A percentile compares a stretch with the other conserved stretches of the same genome.
phyloP scores from a whole-genome alignment of 2,797 vertebrate species.

The Aratinga solstitialis region DNA sequence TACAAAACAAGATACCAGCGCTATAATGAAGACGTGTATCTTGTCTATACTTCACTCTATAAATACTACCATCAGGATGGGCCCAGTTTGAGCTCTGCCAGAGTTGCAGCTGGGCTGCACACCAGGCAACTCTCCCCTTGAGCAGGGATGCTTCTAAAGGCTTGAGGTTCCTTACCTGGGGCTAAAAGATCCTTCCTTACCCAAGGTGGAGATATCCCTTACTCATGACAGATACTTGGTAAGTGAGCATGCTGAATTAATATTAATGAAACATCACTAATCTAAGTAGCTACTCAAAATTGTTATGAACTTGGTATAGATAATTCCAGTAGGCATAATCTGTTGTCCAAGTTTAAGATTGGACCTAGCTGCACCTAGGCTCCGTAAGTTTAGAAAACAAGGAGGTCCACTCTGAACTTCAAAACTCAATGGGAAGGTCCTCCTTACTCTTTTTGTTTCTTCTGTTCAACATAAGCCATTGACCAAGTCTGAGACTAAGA shows the following conservation, averaged over 20 bases:
- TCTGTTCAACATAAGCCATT: not conserved
- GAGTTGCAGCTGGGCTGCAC: not conserved
- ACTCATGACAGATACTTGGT: not conserved
- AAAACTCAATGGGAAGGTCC: not conserved
- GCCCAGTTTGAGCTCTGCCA: not conserved
- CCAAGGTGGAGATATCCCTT: not conserved
- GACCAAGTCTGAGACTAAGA: not conserved
- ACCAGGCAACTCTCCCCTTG: too few species aligned
- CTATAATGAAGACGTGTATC: not conserved
- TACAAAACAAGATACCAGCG: not conserved
- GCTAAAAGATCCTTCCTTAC: not conserved
- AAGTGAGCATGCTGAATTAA: not conserved
- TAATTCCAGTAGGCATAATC: not conserved
- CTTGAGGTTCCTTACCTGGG: not conserved
- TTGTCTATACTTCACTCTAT: not conserved
- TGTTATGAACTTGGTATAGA: not conserved
- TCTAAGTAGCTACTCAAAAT: not conserved
- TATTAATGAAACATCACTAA: not conserved
- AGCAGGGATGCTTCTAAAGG: not conserved
- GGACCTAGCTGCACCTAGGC: not conserved
- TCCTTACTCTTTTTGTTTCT: not conserved
- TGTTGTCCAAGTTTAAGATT: not conserved
- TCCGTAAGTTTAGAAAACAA: not conserved
- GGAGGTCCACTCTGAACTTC: not conserved
- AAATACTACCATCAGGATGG: not conserved